A percentile compares a stretch with the other conserved stretches of the same genome.
Conservation (phyloP, 2,113 vertebrate genomes). For the Halichoeres trimaculatus region DNA sequence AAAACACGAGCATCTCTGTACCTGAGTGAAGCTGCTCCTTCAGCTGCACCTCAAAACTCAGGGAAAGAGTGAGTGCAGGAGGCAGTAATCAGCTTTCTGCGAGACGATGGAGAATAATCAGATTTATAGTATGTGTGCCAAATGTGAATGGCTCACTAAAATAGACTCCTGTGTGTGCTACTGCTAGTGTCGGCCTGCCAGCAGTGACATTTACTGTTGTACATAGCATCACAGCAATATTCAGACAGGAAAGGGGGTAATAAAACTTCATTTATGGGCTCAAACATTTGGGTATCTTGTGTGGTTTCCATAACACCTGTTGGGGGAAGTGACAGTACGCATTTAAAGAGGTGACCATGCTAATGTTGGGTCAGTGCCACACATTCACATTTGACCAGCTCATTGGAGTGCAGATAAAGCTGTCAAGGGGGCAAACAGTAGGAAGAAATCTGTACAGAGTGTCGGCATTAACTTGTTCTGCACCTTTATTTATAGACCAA, state of each 20-base stretch:
- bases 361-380: slow-evolving; percentile 26
- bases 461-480: neutral
- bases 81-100: slow-evolving; percentile 37
- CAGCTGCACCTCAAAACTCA: slow-evolving; percentile 52
- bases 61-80: slow-evolving; percentile 33
- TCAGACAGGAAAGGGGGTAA: slow-evolving; percentile 48
- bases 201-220: slow-evolving; percentile 54
- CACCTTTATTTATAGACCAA: slow-evolving; percentile 22
- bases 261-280: slow-evolving; percentile 63
- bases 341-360: slow-evolving; percentile 24
- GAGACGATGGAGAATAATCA: slow-evolving; percentile 50
- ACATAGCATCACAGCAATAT: slow-evolving; percentile 53
- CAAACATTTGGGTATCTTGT: slow-evolving; percentile 16
- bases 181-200: slow-evolving; percentile 34
- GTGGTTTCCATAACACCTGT: slow-evolving; percentile 55
- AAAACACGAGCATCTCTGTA: slow-evolving; percentile 21
- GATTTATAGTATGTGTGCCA: slow-evolving; percentile 74
- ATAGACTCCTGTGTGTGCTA: slow-evolving; percentile 62
- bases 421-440: slow-evolving; percentile 22
- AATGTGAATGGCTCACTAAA: slow-evolving; percentile 65
- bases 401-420: slow-evolving; percentile 7
- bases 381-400: slow-evolving; percentile 10
- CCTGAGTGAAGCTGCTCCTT: slow-evolving; percentile 25
- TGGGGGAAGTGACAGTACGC: slow-evolving; percentile 33
- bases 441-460: neutral